phyloP scores from a whole-genome alignment of 2,113 vertebrate species.

The Passer domesticus region DNA sequence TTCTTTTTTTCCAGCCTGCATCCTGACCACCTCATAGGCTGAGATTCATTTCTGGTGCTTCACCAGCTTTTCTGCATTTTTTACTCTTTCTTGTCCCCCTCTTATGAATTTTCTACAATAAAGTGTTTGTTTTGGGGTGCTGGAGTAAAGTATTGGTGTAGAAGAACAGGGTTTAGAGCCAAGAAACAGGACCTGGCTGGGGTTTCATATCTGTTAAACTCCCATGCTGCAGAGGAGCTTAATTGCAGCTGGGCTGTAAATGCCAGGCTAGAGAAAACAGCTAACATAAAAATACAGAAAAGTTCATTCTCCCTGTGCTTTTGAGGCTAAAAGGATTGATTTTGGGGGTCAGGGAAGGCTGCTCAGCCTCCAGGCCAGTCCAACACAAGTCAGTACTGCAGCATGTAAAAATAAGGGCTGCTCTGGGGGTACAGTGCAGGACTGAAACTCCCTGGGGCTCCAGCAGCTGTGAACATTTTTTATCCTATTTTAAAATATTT shows the following conservation, averaged over 20 bases:
- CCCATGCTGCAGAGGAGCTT: neutral
- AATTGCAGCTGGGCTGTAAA: neutral
- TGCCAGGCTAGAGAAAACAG: neutral
- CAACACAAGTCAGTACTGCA: neutral
- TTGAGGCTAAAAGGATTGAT: neutral
- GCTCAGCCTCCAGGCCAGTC: neutral
- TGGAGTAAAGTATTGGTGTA: neutral
- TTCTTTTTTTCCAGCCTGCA: neutral
- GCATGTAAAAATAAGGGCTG: neutral
- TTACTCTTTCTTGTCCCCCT: neutral
- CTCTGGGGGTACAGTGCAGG: neutral
- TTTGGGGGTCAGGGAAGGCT: neutral
- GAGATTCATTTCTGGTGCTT: neutral
- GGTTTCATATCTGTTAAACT: neutral
- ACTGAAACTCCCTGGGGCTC: neutral
- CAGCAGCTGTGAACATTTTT: neutral
- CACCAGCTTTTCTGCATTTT: neutral
- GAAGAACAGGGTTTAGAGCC: neutral
- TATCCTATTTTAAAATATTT: fast-evolving
- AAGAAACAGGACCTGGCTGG: neutral
- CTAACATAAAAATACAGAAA: neutral
- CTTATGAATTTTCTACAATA: neutral
- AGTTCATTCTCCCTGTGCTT: neutral
- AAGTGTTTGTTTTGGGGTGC: neutral
- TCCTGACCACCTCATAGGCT: fast-evolving